phyloP scores from a whole-genome alignment of 2,113 vertebrate genomes.

The Bubo bubo region DNA sequence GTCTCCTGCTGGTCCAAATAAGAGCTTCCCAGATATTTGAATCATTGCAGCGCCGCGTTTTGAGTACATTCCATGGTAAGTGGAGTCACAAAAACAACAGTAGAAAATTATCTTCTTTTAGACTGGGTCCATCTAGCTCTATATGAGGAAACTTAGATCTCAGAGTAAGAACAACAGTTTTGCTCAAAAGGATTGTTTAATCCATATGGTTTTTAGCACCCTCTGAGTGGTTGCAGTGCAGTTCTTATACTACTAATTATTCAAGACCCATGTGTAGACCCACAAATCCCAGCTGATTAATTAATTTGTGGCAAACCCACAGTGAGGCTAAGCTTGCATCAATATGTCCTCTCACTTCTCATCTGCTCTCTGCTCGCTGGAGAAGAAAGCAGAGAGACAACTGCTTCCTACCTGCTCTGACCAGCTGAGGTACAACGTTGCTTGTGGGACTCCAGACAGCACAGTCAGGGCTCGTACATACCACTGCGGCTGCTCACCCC shows the following conservation, averaged over 20 bases:
- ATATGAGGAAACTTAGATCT: background rate
- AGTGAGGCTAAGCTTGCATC: background rate
- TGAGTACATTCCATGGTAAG: background rate
- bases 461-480: background rate
- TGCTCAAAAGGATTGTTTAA: background rate
- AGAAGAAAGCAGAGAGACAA: background rate
- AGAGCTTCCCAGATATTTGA: background rate
- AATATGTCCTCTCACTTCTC: background rate
- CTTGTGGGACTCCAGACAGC: background rate
- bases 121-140: background rate
- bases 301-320: background rate
- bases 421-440: background rate
- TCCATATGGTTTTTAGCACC: background rate
- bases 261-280: background rate
- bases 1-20: background rate
- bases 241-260: background rate
- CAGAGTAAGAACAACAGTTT: background rate
- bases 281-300: background rate
- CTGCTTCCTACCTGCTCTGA: background rate
- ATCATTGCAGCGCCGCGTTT: background rate
- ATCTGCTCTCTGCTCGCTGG: accelerated
- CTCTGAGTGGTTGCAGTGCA: background rate
- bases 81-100: background rate
- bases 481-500: accelerated
- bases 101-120: background rate